Percentiles rank a stretch among this genome's conserved stretches.
These are phyloP conservation scores for Metalampra italica DNA, from an alignment of 2,888 invertebrate species.

Conservation along the genomic window DNA sequence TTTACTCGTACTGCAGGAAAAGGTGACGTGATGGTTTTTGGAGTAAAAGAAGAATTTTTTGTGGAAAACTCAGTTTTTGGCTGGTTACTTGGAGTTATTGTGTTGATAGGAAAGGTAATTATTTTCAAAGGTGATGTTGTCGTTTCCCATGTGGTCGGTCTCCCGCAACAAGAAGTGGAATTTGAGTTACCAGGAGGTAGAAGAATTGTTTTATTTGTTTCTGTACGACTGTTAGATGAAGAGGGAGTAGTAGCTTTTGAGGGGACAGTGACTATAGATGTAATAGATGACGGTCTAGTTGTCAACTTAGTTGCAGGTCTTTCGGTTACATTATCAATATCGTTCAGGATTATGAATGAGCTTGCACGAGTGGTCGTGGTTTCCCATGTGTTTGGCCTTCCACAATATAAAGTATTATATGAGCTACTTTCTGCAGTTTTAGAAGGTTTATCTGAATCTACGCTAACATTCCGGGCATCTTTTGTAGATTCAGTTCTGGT, in stretches of 20 bases:
- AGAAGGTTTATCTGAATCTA: too few species aligned
- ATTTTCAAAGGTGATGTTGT: not conserved
- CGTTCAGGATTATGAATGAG: not conserved
- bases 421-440: not conserved
- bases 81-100: too few species aligned
- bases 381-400: not conserved
- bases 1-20: too few species aligned
- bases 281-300: not conserved
- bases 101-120: too few species aligned
- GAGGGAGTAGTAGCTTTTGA: not conserved
- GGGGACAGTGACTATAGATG: too few species aligned
- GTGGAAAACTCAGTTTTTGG: too few species aligned
- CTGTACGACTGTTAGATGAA: not conserved
- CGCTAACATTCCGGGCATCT: too few species aligned
- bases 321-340: not conserved
- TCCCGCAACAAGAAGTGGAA: not conserved
- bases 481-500: too few species aligned
- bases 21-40: too few species aligned
- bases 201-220: not conserved
- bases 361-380: not conserved
- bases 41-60: too few species aligned
- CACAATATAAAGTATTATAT: not conserved
- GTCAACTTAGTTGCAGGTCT: not conserved
- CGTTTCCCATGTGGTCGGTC: not conserved
- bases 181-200: not conserved